Evolutionary conservation across 2,888 invertebrate genomes (phyloP).

Genomic region (Acrobasis consociella): DNA sequence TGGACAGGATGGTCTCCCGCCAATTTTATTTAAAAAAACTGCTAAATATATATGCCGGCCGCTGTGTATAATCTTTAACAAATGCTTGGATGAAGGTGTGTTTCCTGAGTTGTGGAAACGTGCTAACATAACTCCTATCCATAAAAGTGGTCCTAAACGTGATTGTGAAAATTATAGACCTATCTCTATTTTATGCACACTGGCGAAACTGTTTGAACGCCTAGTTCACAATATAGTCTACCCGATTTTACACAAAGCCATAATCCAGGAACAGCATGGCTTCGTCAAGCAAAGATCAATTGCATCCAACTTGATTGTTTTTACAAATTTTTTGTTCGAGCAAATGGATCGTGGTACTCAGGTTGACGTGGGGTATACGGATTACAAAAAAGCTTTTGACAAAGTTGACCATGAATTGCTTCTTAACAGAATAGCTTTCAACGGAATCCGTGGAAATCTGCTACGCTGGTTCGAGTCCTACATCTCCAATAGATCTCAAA

Average conservation of each 20-base stretch:
- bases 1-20: neutral
- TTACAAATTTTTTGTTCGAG: slow-evolving; percentile 23
- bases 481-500: slow-evolving; percentile 9
- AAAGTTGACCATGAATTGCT: slow-evolving; percentile 19
- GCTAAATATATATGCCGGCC: neutral
- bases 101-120: slow-evolving; percentile 4
- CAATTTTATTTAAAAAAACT: neutral
- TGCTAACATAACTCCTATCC: slow-evolving; percentile 2
- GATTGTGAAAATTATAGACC: slow-evolving; percentile 22
- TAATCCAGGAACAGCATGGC: slow-evolving; percentile 32
- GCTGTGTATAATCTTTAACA: neutral
- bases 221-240: slow-evolving; percentile 30
- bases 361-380: slow-evolving; percentile 14
- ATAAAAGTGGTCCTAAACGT: neutral
- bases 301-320: slow-evolving; percentile 28
- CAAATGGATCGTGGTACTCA: slow-evolving; percentile 22
- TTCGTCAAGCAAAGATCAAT: slow-evolving; percentile 33
- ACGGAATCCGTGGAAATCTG: slow-evolving; percentile 18
- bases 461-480: slow-evolving; percentile 18
- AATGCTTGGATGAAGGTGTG: neutral
- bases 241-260: slow-evolving; percentile 25
- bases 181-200: slow-evolving; percentile 30
- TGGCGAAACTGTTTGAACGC: slow-evolving; percentile 32
- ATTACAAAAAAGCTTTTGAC: slow-evolving; percentile 20
- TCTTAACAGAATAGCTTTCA: slow-evolving; percentile 5